Evolutionary conservation across 2,113 vertebrate genomes (phyloP).

Genomic region (Plotosus lineatus): DNA sequence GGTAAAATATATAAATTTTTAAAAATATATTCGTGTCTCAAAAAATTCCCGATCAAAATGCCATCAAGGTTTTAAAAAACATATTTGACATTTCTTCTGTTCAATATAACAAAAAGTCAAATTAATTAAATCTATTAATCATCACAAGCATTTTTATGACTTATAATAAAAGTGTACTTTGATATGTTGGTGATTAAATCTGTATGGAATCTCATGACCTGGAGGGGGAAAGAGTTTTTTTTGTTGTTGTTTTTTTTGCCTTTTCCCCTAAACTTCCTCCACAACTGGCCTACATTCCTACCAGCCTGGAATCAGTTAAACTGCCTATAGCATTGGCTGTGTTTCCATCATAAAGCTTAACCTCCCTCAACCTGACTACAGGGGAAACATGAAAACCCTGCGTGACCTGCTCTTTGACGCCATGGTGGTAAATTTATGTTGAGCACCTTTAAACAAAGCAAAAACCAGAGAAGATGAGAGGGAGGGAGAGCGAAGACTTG

Average conservation of each 20-base stretch:
- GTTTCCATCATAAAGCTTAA: slow-evolving; percentile 19
- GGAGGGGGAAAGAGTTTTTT: background rate
- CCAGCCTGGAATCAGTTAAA: background rate
- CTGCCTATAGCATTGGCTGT: background rate
- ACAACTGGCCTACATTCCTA: slow-evolving; percentile 6
- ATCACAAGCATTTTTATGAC: background rate
- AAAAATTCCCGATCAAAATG: background rate
- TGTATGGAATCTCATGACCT: background rate
- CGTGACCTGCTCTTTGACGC: slow-evolving; percentile 43
- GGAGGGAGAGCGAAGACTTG: slow-evolving; percentile 35
- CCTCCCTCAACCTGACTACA: slow-evolving; percentile 35
- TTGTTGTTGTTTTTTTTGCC: too few relatives aligned
- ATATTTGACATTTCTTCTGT: too few relatives aligned
- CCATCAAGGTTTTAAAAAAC: background rate
- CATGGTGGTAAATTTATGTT: slow-evolving; percentile 49
- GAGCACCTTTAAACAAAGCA: slow-evolving; percentile 49
- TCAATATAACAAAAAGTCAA: background rate
- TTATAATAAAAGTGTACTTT: background rate
- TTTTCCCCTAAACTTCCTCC: background rate
- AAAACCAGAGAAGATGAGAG: slow-evolving; percentile 26
- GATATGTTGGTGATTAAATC: background rate
- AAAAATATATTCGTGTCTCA: too few relatives aligned
- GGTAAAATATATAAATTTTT: too few relatives aligned
- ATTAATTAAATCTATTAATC: background rate
- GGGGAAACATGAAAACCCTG: slow-evolving; percentile 42